These are phyloP conservation scores for Chrysolina oricalcia DNA, from an alignment of 2,888 invertebrate species.

Conservation along the genomic window DNA sequence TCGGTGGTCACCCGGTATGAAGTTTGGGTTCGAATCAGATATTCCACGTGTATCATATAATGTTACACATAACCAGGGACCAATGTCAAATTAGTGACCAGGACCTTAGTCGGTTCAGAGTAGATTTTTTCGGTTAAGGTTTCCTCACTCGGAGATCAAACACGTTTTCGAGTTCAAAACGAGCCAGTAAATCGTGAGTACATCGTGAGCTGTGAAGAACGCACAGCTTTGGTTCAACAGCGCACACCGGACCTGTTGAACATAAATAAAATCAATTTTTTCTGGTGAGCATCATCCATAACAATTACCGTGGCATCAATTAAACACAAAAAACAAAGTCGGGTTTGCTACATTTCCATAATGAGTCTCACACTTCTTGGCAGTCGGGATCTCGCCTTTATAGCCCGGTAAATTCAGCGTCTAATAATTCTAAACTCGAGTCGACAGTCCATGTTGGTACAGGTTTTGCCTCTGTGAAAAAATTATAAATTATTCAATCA, in stretches of 20 bases:
- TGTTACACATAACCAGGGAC: not conserved
- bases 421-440: too few species aligned
- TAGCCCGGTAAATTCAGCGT: conserved; percentile 3
- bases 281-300: conserved; percentile 41
- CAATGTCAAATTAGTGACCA: not conserved
- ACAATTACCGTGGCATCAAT: conserved; percentile 44
- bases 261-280: conserved; percentile 40
- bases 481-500: too few species aligned
- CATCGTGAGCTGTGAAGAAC: conserved; percentile 19
- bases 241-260: conserved; percentile 12
- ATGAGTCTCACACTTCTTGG: conserved; percentile 38
- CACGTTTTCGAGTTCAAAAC: not conserved
- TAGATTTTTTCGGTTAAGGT: not conserved
- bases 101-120: not conserved
- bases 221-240: conserved; percentile 21
- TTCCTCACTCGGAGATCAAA: not conserved
- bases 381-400: not conserved
- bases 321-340: conserved; percentile 36
- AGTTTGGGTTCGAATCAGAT: too few species aligned
- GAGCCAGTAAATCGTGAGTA: conserved; percentile 1
- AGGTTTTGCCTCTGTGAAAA: too few species aligned
- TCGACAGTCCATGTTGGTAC: too few species aligned
- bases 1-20: too few species aligned
- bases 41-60: not conserved
- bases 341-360: conserved; percentile 39